Evolutionary conservation across 2,113 vertebrate species (phyloP).

Genomic region (Aegithalos caudatus): DNA sequence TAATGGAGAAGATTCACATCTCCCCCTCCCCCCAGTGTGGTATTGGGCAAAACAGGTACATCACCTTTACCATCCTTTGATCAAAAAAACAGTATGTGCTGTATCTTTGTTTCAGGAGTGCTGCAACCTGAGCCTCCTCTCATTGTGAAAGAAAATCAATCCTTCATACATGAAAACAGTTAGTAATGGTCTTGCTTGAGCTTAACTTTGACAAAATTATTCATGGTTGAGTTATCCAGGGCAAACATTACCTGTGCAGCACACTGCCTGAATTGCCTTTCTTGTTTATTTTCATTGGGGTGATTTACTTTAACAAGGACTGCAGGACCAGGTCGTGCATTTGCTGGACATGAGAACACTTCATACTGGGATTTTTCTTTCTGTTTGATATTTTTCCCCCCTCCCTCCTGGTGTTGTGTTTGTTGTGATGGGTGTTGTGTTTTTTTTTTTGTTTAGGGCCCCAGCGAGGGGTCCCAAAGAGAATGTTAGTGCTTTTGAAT

Average conservation of each 20-base stretch:
- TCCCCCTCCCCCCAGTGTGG: fast-evolving
- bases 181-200: slow-evolving; percentile 9
- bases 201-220: slow-evolving; percentile 23
- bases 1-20: neutral
- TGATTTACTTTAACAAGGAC: neutral
- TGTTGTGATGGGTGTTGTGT: neutral
- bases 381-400: too few relatives aligned
- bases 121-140: neutral
- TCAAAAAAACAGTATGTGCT: neutral
- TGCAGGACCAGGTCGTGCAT: neutral
- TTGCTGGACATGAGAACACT: neutral
- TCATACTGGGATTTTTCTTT: neutral
- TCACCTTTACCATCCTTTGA: neutral
- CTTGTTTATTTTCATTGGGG: neutral
- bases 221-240: neutral
- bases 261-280: neutral
- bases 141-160: slow-evolving; percentile 22
- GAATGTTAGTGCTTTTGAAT: slow-evolving; percentile 28
- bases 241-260: neutral
- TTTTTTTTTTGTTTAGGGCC: neutral
- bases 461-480: neutral
- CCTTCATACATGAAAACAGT: slow-evolving; percentile 14
- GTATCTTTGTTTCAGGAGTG: neutral
- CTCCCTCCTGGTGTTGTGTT: neutral
- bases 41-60: neutral